These are phyloP conservation scores for Varecia variegata DNA, from an alignment of 2,797 vertebrate species.

Conservation along the genomic window DNA sequence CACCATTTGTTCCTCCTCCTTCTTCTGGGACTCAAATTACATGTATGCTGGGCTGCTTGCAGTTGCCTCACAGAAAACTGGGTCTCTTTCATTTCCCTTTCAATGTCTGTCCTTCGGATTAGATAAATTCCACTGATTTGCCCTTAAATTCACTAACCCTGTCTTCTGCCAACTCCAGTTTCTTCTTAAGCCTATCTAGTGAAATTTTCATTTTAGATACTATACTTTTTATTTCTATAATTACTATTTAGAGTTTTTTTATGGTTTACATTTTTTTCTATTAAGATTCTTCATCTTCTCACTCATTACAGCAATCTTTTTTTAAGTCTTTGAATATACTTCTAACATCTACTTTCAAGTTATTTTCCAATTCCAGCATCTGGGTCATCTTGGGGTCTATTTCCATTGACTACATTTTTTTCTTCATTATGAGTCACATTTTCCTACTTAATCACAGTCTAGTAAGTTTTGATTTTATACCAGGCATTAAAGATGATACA, in stretches of 20 bases:
- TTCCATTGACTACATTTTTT: background rate
- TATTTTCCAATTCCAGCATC: background rate
- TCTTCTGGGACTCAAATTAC: background rate
- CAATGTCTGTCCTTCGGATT: background rate
- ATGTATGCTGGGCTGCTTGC: background rate
- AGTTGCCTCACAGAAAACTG: background rate
- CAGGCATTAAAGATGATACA: background rate
- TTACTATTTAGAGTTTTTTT: background rate
- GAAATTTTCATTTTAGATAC: constrained; percentile 29
- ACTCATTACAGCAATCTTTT: background rate
- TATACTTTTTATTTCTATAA: background rate
- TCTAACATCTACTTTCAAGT: background rate
- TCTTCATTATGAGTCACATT: background rate
- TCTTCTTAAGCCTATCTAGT: background rate
- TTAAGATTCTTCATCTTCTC: background rate
- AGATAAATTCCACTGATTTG: background rate
- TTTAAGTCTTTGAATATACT: background rate
- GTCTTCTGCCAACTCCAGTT: background rate
- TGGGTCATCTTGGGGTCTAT: background rate
- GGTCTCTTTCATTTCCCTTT: background rate
- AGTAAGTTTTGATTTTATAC: background rate
- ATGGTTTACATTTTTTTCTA: background rate
- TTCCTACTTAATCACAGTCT: background rate
- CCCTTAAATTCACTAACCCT: background rate
- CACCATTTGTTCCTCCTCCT: background rate